phyloP scores from a whole-genome alignment of 2,888 invertebrate species.

The Smittia sp. region DNA sequence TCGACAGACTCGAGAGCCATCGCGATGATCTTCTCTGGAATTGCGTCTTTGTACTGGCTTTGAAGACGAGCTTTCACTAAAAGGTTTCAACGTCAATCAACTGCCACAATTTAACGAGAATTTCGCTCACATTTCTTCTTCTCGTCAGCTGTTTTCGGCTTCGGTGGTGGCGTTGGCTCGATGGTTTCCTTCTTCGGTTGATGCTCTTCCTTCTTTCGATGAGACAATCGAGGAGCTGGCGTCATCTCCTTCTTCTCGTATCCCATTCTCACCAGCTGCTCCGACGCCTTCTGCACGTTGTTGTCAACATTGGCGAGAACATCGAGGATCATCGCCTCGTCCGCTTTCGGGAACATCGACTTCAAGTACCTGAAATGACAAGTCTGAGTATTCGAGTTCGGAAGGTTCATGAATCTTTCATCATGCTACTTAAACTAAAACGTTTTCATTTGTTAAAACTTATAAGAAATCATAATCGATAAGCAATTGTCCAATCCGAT shows the following conservation, averaged over 20 bases:
- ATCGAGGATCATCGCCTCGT: constrained; percentile 82
- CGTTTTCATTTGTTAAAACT: background rate
- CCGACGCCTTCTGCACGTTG: constrained; percentile 85
- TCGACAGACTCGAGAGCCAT: constrained; percentile 87
- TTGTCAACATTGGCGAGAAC: constrained; percentile 81
- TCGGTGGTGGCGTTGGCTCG: constrained; percentile 54
- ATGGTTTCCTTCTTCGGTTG: constrained; percentile 47
- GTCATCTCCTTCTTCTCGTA: constrained; percentile 76
- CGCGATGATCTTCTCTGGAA: constrained; percentile 76
- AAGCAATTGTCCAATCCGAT: constrained; percentile 10
- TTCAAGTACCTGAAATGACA: constrained; percentile 73
- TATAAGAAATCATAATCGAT: constrained; percentile 10
- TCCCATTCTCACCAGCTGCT: constrained; percentile 75
- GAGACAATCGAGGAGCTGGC: constrained; percentile 56
- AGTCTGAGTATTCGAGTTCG: background rate
- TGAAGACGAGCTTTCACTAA: constrained; percentile 70
- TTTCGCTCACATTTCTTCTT: constrained; percentile 66
- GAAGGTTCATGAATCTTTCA: background rate
- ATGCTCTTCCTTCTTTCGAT: constrained; percentile 53
- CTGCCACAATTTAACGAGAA: constrained; percentile 26
- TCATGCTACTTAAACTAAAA: constrained; percentile 8
- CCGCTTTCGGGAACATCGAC: constrained; percentile 85
- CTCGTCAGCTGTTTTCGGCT: constrained; percentile 67
- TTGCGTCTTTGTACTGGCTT: constrained; percentile 64
- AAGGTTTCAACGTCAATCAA: constrained; percentile 44